Evolutionary conservation across 2,888 invertebrate species (phyloP), one percentile per base, ranked within the genome.

Genomic region (Sarcophaga caerulescens): DNA sequence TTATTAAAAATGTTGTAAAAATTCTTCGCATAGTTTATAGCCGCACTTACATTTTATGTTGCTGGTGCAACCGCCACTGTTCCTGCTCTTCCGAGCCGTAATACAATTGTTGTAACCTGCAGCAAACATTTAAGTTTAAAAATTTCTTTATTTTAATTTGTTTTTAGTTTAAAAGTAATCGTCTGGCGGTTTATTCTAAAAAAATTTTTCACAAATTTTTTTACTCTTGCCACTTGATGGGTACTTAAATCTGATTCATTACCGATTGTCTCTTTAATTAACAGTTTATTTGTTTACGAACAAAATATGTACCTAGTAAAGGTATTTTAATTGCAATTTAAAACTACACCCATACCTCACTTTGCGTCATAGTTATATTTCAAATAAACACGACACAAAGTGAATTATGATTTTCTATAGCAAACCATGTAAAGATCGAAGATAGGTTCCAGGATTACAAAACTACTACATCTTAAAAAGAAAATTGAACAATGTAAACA

Each of bases 171-270:
- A 52, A 70, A 35, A 17, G 14, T 19, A 77, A 70, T 74, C 44
- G 78, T 71, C 68, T 79, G 66, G n/a, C 81, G 69, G 17, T n/a
- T 68, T 65, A 10, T 21, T 59, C 45, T 25, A n/a, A 35, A 35
- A 35, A 35, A 35, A 10, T 1, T 10, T 35, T 35, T 35, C 35
- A 35, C 35, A 35, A 8, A 35, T 8, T 35, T 2, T 35, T 35
- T 10, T 35, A 8, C 35, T 35, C 8, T 10, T 35, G 35, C 35
- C 45, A 21, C 21, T 77, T 81, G 78, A 81, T 60, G 71, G 66
- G 62, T 65, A 77, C 68, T 82, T 80, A 80, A 80, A 74, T 77
- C 68, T 82, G 77, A 85, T 77, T 80, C 80, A 85, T 83, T 73
- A 65, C 60, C n/a, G 68, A 4, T 77, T 80, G 68, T 14, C 63